Evolutionary conservation across 2,113 vertebrate species (phyloP), one percentile per base, ranked within the genome.

Genomic region (Urocynchramus pylzowi): DNA sequence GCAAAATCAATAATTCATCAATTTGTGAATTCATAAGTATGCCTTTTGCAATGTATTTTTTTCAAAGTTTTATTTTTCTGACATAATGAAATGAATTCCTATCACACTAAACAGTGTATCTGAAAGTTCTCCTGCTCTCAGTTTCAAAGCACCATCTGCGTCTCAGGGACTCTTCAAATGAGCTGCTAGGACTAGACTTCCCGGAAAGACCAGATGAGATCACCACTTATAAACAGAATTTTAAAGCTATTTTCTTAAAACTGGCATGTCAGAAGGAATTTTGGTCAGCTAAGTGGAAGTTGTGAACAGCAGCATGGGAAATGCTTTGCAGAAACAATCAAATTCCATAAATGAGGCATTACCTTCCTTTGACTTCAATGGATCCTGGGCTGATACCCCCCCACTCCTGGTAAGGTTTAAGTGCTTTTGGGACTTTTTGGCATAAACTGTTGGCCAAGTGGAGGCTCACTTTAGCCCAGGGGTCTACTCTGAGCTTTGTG

Each of bases 1-100:
- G 60, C 35, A 21, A 50, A 91, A 94, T 96, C 88, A 96, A 92
- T 89, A 96, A 97, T 96, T 97, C 53, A 96, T 94, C 63, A 33
- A 64, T 95, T 93, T 86, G 50, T 90, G 54, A 93, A 97, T 84
- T 69, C 44, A 9, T 87, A 90, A 67, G 28, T 44, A 44, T 37
- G 63, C 53, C 13, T 79, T 63, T 59, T 77, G 28, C 61, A 93
- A 95, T 47, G 15, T 14, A 77, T 84, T 94, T 27, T 85, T 96
- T 88, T 85, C 73, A 49, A 91, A 65, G 42, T 37, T 94, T 87
- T 96, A 27, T 90, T 96, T 93, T 90, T 57, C 71, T 79, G 81
- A 41, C 35, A 92, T 50, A 90, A 83, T 68, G 44, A 93, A 88
- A 86, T 69, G 1, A 84, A 89, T 83, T 75, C 16, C 27, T 92